Percentiles rank a stretch among this genome's conserved stretches.
Evolutionary conservation across 2,888 invertebrate genomes (phyloP).

Genomic region (Aromia moschata): DNA sequence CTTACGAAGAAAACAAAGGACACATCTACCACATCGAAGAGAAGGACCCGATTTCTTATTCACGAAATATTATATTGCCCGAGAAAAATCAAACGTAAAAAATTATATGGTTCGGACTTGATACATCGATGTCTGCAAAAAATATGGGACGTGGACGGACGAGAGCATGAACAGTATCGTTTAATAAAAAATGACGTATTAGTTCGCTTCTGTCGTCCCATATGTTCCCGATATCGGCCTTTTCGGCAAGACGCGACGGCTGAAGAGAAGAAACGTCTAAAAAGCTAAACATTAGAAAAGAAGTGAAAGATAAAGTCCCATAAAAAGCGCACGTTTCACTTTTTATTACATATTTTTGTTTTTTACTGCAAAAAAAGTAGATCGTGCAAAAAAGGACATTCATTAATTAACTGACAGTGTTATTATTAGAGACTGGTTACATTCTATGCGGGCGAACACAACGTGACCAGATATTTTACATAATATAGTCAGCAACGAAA

Average conservation of each 20-base stretch:
- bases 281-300: too few relatives aligned
- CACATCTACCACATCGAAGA: not conserved
- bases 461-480: too few relatives aligned
- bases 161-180: conserved; percentile 14
- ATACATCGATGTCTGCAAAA: conserved; percentile 4
- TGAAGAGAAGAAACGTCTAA: too few relatives aligned
- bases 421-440: too few relatives aligned
- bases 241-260: not conserved
- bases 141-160: conserved; percentile 3
- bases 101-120: conserved; percentile 12
- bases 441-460: too few relatives aligned
- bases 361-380: too few relatives aligned
- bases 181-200: conserved; percentile 24
- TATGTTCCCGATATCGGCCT: conserved; percentile 18
- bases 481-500: too few relatives aligned
- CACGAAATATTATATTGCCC: conserved; percentile 7
- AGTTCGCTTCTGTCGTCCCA: not conserved
- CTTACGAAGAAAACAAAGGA: not conserved
- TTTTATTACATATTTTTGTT: too few relatives aligned
- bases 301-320: too few relatives aligned
- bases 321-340: too few relatives aligned
- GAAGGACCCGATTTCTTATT: conserved; percentile 1
- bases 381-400: too few relatives aligned
- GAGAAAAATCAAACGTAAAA: conserved; percentile 9
- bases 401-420: too few relatives aligned